phyloP scores from a whole-genome alignment of 2,113 vertebrate species.

The Thunnus thynnus region DNA sequence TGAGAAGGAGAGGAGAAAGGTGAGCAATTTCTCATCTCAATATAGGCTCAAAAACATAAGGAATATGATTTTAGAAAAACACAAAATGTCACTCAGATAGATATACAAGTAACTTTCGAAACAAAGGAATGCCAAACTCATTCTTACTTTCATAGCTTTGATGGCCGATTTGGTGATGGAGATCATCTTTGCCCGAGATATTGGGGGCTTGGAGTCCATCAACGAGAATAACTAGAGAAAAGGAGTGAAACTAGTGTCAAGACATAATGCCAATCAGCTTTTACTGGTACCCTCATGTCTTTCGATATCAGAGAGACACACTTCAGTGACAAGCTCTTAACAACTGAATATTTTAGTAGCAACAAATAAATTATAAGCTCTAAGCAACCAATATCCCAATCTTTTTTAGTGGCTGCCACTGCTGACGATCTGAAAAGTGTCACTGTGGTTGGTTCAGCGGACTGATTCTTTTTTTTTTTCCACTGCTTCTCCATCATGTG shows the following conservation, averaged over 20 bases:
- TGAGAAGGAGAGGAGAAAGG: constrained; percentile 71
- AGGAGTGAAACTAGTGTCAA: neutral
- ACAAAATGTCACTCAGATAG: neutral
- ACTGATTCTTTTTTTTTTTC: neutral
- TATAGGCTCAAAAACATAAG: neutral
- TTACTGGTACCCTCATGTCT: too few relatives aligned
- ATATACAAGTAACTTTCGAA: neutral
- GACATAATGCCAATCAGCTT: too few relatives aligned
- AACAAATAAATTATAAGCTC: neutral
- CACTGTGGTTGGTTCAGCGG: neutral
- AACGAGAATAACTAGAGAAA: constrained; percentile 92
- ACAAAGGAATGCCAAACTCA: neutral
- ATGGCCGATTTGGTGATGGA: constrained; percentile 99
- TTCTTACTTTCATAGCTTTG: constrained; percentile 98
- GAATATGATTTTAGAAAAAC: neutral
- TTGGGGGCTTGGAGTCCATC: constrained; percentile 99
- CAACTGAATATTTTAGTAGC: neutral
- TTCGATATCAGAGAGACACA: neutral
- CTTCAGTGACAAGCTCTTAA: neutral
- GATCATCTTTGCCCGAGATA: constrained; percentile 99
- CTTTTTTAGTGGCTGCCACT: neutral
- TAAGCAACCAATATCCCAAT: neutral
- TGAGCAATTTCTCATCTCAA: neutral
- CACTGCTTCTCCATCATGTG: neutral
- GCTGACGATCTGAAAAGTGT: neutral